Evolutionary conservation across 2,113 vertebrate species (phyloP).

Genomic region (Rissa tridactyla): DNA sequence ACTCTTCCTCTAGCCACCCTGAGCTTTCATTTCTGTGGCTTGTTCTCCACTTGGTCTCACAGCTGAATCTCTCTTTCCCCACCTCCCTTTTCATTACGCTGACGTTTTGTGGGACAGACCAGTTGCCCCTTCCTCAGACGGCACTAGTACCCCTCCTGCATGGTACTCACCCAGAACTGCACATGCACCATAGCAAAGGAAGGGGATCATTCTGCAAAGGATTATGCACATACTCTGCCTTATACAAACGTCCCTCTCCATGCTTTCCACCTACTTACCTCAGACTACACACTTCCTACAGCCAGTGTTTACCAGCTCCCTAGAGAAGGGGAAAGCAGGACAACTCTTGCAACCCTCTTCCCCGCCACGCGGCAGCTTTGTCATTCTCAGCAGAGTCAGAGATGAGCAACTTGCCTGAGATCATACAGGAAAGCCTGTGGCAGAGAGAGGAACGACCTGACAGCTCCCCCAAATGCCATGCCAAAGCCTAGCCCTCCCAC

Average conservation of each 20-base stretch:
- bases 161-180: background rate
- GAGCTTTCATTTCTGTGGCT: background rate
- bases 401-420: background rate
- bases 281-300: background rate
- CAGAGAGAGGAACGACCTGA: background rate
- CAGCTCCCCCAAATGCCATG: background rate
- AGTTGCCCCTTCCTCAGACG: background rate
- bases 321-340: background rate
- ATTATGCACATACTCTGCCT: background rate
- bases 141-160: background rate
- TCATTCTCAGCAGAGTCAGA: background rate
- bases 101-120: background rate
- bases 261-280: background rate
- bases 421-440: background rate
- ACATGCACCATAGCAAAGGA: background rate
- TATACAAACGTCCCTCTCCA: background rate
- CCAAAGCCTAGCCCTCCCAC: background rate
- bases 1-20: background rate
- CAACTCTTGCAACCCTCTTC: background rate
- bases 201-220: background rate
- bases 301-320: background rate
- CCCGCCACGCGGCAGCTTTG: background rate
- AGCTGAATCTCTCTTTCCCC: background rate
- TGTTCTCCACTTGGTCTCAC: background rate
- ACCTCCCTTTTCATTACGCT: background rate